phyloP scores from a whole-genome alignment of 2,113 vertebrate species.

The Indicator indicator region DNA sequence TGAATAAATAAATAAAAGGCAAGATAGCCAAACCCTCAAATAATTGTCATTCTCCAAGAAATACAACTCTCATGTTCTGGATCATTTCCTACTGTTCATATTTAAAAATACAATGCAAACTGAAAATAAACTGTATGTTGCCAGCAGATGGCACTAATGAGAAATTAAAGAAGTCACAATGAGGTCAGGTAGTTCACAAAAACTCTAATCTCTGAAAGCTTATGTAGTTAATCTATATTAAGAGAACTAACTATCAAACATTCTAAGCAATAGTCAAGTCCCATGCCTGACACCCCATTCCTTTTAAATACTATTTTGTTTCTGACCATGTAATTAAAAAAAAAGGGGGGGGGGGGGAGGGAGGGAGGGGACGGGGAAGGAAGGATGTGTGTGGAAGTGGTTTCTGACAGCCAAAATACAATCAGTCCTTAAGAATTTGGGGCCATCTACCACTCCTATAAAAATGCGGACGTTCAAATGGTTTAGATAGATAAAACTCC shows the following conservation, averaged over 20 bases:
- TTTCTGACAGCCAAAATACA: background rate
- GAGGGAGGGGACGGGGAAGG: too few relatives aligned
- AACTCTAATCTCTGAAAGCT: background rate
- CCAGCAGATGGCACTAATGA: conserved; percentile 66
- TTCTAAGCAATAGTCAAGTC: background rate
- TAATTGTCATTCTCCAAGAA: background rate
- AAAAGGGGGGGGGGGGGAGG: too few relatives aligned
- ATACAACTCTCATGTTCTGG: background rate
- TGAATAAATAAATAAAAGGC: too few relatives aligned
- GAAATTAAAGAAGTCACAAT: background rate
- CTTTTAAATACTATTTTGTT: background rate
- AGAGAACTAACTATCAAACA: background rate
- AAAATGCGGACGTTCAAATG: background rate
- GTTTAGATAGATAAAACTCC: background rate
- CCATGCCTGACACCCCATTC: rapidly evolving
- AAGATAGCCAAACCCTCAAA: background rate
- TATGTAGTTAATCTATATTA: rapidly evolving
- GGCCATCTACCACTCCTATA: background rate
- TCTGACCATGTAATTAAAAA: background rate
- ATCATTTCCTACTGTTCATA: background rate
- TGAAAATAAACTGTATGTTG: background rate
- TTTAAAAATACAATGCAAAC: background rate
- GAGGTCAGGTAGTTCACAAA: rapidly evolving
- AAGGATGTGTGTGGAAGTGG: too few relatives aligned
- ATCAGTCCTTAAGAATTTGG: background rate